Percentiles rank a stretch among this genome's conserved stretches.
Conservation (phyloP, 2,888 invertebrate species). For the Chaetoderma sp. region DNA sequence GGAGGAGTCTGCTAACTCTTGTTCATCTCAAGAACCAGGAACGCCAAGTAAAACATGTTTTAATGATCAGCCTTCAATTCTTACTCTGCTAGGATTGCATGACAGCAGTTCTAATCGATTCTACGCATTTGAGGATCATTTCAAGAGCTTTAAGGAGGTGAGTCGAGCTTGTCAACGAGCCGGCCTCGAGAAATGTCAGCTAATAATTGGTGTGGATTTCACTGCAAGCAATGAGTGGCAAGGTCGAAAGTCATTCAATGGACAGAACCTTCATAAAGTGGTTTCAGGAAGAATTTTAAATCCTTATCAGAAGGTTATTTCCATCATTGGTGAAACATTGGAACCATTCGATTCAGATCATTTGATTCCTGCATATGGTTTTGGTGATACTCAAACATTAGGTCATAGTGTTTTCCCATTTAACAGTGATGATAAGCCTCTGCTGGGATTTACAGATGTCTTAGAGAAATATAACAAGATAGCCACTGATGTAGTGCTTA, state of each 20-base stretch:
- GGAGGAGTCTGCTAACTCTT: too few species aligned
- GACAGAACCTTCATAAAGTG: constrained; percentile 68
- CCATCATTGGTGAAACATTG: constrained; percentile 63
- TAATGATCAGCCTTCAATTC: constrained; percentile 48
- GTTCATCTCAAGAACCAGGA: too few species aligned
- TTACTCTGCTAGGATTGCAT: constrained; percentile 48
- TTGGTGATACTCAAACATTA: constrained; percentile 62
- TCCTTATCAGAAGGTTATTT: constrained; percentile 71
- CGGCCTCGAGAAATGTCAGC: constrained; percentile 70
- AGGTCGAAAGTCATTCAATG: constrained; percentile 71
- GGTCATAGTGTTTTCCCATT: constrained; percentile 62
- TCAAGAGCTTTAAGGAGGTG: constrained; percentile 67
- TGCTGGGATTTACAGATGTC: constrained; percentile 61
- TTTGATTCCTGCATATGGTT: constrained; percentile 64
- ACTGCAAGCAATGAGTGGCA: constrained; percentile 74
- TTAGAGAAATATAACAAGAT: constrained; percentile 69
- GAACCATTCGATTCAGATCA: constrained; percentile 63
- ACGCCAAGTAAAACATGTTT: too few species aligned
- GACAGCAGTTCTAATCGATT: constrained; percentile 38
- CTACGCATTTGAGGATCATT: constrained; percentile 63
- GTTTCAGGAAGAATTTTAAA: constrained; percentile 64
- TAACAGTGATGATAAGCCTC: constrained; percentile 44
- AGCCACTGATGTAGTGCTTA: constrained; percentile 68
- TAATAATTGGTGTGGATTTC: constrained; percentile 73
- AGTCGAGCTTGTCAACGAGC: constrained; percentile 69